Conservation (phyloP, 2,113 vertebrate species). For the Podiceps cristatus region DNA sequence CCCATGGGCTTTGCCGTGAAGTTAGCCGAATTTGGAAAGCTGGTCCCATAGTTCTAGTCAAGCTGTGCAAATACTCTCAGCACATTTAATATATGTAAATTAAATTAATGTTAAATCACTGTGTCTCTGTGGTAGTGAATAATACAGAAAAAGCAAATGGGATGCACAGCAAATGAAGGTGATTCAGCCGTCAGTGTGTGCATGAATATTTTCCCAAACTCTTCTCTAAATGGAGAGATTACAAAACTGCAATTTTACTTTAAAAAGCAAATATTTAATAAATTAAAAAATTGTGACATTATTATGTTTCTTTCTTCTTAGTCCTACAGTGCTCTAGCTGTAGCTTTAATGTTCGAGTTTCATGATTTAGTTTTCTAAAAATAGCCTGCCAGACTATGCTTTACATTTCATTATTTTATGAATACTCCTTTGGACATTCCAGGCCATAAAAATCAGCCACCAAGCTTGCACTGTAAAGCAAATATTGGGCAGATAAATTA, state of each 20-base stretch:
- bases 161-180: neutral
- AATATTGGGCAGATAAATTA: neutral
- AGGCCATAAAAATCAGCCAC: neutral
- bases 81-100: slow-evolving; percentile 52
- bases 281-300: neutral
- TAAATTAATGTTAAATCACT: slow-evolving; percentile 63
- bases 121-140: slow-evolving; percentile 6
- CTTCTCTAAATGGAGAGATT: neutral
- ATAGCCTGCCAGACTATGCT: neutral
- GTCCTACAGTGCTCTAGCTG: neutral
- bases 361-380: slow-evolving; percentile 23
- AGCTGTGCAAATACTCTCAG: slow-evolving; percentile 14
- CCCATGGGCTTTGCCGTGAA: neutral
- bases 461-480: neutral
- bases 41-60: slow-evolving; percentile 7
- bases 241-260: neutral
- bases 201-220: neutral
- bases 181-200: slow-evolving; percentile 9
- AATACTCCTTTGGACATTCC: neutral
- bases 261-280: slow-evolving; percentile 1
- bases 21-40: slow-evolving; percentile 10
- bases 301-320: neutral
- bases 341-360: neutral
- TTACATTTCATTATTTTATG: neutral
- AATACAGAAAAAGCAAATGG: slow-evolving; percentile 34